Evolutionary conservation across 2,888 invertebrate genomes (phyloP).

Genomic region (Acanthosepion esculentum): DNA sequence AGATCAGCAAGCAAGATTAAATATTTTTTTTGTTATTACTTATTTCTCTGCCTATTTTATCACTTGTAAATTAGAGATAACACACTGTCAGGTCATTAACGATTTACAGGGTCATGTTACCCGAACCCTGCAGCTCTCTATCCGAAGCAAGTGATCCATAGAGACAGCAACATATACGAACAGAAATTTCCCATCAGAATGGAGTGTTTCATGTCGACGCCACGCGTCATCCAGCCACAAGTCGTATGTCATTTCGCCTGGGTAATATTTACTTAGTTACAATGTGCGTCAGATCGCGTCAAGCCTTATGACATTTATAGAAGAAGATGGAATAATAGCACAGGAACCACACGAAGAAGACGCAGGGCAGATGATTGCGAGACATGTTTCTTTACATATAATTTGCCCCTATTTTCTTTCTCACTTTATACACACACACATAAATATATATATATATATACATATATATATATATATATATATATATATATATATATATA

Average conservation of each 20-base stretch:
- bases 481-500: too few species aligned
- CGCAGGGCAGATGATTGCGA: background rate
- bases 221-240: background rate
- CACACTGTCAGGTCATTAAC: background rate
- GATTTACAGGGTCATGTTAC: background rate
- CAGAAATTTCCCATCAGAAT: background rate
- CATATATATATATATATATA: too few species aligned
- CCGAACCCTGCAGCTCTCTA: too few species aligned
- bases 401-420: background rate
- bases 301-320: background rate
- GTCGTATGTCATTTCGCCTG: background rate
- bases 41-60: background rate
- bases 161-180: background rate
- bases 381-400: background rate
- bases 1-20: background rate
- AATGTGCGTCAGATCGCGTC: background rate
- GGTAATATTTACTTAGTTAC: background rate
- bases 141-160: background rate
- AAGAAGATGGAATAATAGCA: background rate
- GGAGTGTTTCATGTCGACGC: background rate
- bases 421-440: too few species aligned
- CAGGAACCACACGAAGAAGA: background rate
- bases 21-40: background rate
- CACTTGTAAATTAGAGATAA: background rate
- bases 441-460: too few species aligned